phyloP scores from a whole-genome alignment of 2,113 vertebrate species.

The Equus przewalskii region DNA sequence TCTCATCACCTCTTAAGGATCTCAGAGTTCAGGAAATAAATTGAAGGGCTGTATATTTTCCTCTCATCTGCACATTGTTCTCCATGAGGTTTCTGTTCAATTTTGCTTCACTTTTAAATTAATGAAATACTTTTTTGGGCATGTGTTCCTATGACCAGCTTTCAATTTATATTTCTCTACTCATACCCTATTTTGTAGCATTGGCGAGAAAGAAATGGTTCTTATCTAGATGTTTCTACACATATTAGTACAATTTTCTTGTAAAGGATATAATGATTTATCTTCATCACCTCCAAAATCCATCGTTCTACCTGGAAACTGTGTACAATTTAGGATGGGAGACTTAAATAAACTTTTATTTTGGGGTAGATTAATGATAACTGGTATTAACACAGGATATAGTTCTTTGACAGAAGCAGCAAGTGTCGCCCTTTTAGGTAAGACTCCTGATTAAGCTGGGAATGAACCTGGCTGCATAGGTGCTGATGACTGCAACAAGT shows the following conservation, averaged over 20 bases:
- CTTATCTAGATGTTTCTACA: slow-evolving; percentile 9
- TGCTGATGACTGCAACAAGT: slow-evolving; percentile 49
- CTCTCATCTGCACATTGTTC: not conserved
- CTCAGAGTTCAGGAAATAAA: slow-evolving; percentile 58
- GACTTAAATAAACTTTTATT: slow-evolving; percentile 25
- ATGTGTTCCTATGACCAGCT: not conserved
- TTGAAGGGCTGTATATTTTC: slow-evolving; percentile 29
- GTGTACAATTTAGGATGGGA: not conserved
- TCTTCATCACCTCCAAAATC: not conserved
- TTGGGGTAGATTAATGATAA: not conserved
- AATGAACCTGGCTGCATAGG: not conserved
- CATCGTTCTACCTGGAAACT: not conserved
- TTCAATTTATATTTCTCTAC: slow-evolving; percentile 1
- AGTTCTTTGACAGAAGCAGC: not conserved
- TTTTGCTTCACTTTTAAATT: slow-evolving; percentile 57
- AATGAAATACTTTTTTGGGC: slow-evolving; percentile 19
- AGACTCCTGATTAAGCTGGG: not conserved
- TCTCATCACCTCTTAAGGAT: not conserved
- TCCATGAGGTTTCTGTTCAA: not conserved
- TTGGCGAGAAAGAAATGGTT: not conserved
- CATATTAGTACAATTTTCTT: not conserved
- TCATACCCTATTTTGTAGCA: not conserved
- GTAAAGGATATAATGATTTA: not conserved
- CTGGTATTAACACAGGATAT: not conserved
- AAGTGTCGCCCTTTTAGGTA: not conserved